Conservation (phyloP, 1,140 invertebrate genomes). For the Argopecten irradians region DNA sequence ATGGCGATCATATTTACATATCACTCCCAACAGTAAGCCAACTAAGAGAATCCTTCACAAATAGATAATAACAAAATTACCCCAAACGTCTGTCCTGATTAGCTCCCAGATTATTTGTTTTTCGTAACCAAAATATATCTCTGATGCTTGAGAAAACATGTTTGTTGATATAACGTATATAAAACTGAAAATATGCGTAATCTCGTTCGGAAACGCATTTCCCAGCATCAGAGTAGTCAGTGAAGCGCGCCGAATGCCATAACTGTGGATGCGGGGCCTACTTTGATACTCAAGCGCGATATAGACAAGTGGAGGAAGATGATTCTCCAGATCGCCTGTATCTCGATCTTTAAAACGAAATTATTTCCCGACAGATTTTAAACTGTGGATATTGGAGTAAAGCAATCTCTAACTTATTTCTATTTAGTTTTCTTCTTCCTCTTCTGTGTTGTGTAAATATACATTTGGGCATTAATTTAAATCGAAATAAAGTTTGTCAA, state of each 20-base stretch:
- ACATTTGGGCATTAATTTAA: too few species aligned
- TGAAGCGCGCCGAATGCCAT: neutral
- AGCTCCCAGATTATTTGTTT: neutral
- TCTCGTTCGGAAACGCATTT: neutral
- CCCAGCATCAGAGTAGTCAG: neutral
- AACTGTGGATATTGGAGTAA: too few species aligned
- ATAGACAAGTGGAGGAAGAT: neutral
- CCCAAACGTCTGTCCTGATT: neutral
- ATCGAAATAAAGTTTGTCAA: too few species aligned
- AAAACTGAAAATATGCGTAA: neutral
- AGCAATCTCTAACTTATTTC: too few species aligned
- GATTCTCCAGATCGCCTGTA: neutral
- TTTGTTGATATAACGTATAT: neutral
- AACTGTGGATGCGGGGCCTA: neutral
- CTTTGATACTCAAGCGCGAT: neutral
- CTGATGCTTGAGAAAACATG: neutral
- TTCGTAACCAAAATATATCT: neutral
- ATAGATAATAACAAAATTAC: neutral
- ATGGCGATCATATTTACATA: too few species aligned
- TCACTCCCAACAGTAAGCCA: neutral
- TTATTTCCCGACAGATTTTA: too few species aligned
- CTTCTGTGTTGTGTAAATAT: neutral
- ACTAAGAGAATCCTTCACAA: neutral
- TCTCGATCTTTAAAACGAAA: neutral
- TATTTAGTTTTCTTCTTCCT: neutral